phyloP scores from a whole-genome alignment of 2,113 vertebrate species.

The Alligator mississippiensis region DNA sequence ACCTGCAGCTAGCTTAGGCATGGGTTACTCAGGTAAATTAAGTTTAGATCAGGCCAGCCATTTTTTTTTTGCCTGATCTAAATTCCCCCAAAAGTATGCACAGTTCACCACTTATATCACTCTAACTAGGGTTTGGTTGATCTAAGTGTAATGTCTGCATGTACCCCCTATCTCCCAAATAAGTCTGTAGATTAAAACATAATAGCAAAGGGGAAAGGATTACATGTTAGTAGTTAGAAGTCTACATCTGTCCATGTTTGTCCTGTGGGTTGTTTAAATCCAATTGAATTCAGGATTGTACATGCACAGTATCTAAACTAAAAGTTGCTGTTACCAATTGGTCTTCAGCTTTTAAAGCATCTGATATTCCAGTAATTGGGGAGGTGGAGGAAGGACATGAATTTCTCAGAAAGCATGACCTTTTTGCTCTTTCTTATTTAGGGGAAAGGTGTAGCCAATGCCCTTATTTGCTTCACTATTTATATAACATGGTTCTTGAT shows the following conservation, averaged over 20 bases:
- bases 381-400: background rate
- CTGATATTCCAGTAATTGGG: background rate
- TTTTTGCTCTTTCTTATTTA: background rate
- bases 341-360: background rate
- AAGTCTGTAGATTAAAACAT: slow-evolving; percentile 28
- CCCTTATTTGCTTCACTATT: background rate
- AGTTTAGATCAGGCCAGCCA: too few species aligned
- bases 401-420: background rate
- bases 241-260: background rate
- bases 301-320: too few species aligned
- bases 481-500: background rate
- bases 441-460: background rate
- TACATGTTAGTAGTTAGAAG: background rate
- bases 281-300: background rate
- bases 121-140: too few species aligned
- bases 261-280: background rate
- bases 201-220: slow-evolving; percentile 11
- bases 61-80: too few species aligned
- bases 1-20: too few species aligned
- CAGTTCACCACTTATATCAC: too few species aligned
- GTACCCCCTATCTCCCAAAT: background rate
- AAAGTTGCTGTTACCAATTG: too few species aligned
- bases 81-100: too few species aligned
- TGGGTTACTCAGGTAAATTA: too few species aligned
- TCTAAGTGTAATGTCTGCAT: too few species aligned